Percentiles rank a stretch among this genome's conserved stretches.
Evolutionary conservation across 1,140 invertebrate species (phyloP).

Genomic region (Papilio dardanus): DNA sequence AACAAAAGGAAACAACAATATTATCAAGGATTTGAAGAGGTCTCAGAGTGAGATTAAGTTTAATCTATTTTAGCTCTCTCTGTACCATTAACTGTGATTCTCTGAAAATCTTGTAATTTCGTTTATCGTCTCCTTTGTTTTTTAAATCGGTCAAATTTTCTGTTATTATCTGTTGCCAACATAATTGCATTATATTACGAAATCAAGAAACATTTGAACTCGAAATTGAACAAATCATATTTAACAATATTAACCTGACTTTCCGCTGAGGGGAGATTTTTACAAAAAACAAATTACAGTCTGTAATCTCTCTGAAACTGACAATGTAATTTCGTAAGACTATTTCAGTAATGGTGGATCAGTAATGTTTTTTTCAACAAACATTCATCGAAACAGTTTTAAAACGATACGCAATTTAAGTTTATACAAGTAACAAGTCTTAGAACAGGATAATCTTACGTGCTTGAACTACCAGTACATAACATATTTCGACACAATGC

Average conservation of each 20-base stretch:
- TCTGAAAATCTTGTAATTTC: slow-evolving; percentile 17
- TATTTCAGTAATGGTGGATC: too few relatives aligned
- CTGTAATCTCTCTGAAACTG: too few relatives aligned
- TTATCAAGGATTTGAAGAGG: slow-evolving; percentile 22
- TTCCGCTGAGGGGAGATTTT: too few relatives aligned
- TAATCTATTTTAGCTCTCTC: slow-evolving; percentile 19
- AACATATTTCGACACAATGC: neutral
- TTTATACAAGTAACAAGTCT: neutral
- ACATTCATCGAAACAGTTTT: too few relatives aligned
- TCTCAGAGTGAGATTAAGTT: slow-evolving; percentile 10
- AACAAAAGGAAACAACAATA: slow-evolving; percentile 25
- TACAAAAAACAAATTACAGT: too few relatives aligned
- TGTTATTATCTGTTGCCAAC: neutral
- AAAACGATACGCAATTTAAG: too few relatives aligned
- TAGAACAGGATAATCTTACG: neutral
- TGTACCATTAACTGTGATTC: slow-evolving; percentile 23
- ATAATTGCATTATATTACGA: neutral
- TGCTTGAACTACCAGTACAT: neutral
- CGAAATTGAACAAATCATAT: neutral
- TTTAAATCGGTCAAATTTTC: neutral
- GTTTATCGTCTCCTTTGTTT: neutral
- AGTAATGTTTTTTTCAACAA: too few relatives aligned
- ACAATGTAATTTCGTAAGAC: too few relatives aligned
- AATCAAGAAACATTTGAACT: neutral
- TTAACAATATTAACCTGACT: neutral